Evolutionary conservation across 2,113 vertebrate genomes (phyloP).

Genomic region (Leptobrachium leishanense): DNA sequence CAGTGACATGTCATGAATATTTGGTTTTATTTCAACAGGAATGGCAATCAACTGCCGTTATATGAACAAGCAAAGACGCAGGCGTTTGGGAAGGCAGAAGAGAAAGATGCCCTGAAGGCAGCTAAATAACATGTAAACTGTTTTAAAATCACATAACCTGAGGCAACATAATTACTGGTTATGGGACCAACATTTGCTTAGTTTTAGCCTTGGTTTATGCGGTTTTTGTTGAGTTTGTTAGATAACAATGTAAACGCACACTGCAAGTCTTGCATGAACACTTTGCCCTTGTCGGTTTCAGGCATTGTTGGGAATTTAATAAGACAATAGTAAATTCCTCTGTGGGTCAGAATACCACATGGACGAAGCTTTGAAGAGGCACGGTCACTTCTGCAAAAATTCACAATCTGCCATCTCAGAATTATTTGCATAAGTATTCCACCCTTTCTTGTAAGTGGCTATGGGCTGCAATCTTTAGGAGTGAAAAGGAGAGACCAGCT

Average conservation of each 20-base stretch:
- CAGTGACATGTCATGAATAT: neutral
- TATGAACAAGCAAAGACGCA: conserved; percentile 88
- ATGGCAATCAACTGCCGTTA: conserved; percentile 84
- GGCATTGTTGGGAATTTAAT: too few relatives aligned
- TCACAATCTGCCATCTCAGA: too few relatives aligned
- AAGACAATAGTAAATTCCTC: too few relatives aligned
- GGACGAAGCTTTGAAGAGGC: too few relatives aligned
- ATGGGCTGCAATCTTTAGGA: too few relatives aligned
- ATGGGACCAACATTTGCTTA: conserved; percentile 41
- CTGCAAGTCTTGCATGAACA: neutral
- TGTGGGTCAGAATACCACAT: too few relatives aligned
- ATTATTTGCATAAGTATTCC: too few relatives aligned
- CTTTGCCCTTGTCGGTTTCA: neutral
- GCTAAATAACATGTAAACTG: neutral
- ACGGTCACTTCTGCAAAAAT: too few relatives aligned
- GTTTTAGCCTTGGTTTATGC: conserved; percentile 20
- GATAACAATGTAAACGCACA: neutral
- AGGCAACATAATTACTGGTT: too few relatives aligned
- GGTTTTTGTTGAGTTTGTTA: neutral
- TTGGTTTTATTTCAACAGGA: conserved; percentile 63
- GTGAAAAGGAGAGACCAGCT: too few relatives aligned
- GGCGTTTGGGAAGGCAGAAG: conserved; percentile 82
- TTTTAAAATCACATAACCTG: neutral
- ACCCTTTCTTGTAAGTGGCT: too few relatives aligned
- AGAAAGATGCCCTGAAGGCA: conserved; percentile 79